Percentiles rank a stretch among this genome's conserved stretches.
These are phyloP conservation scores for Oxystoma pomonae DNA, from an alignment of 2,888 invertebrate species.

Conservation along the genomic window DNA sequence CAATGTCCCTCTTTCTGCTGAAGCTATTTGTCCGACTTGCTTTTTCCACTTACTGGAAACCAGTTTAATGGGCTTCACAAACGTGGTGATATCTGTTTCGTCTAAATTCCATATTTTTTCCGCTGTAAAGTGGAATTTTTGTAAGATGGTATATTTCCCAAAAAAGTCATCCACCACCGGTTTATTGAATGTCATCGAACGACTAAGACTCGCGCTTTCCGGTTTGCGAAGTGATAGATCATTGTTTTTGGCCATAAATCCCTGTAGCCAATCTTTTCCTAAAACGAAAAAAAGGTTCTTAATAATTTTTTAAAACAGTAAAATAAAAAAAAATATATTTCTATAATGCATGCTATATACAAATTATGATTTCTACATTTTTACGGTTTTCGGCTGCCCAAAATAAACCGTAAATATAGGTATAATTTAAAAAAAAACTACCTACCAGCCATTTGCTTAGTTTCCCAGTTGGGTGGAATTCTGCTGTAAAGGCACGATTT, in stretches of 20 bases:
- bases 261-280: constrained; percentile 17
- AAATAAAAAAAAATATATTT: neutral
- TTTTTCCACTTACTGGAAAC: constrained; percentile 11
- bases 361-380: no score
- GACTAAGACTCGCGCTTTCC: constrained; percentile 29
- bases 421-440: neutral
- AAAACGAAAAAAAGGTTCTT: neutral
- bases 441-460: constrained; percentile 13
- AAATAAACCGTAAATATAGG: neutral
- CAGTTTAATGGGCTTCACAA: constrained; percentile 15
- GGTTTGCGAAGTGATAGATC: constrained; percentile 25
- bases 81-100: constrained; percentile 19
- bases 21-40: constrained; percentile 12
- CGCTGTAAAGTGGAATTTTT: constrained; percentile 14
- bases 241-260: constrained; percentile 12
- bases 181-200: constrained; percentile 21
- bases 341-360: neutral
- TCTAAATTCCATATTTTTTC: constrained; percentile 17
- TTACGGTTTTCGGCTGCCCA: no score
- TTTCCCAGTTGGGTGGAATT: constrained; percentile 21
- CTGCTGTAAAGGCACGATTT: constrained; percentile 11
- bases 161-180: constrained; percentile 34
- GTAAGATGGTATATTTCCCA: constrained; percentile 40
- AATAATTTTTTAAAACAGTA: neutral
- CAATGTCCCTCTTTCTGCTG: constrained; percentile 21